A percentile compares a stretch with the other conserved stretches of the same genome.
Evolutionary conservation across 2,797 vertebrate genomes (phyloP).

Genomic region (Petrocephalus schoutedeni): DNA sequence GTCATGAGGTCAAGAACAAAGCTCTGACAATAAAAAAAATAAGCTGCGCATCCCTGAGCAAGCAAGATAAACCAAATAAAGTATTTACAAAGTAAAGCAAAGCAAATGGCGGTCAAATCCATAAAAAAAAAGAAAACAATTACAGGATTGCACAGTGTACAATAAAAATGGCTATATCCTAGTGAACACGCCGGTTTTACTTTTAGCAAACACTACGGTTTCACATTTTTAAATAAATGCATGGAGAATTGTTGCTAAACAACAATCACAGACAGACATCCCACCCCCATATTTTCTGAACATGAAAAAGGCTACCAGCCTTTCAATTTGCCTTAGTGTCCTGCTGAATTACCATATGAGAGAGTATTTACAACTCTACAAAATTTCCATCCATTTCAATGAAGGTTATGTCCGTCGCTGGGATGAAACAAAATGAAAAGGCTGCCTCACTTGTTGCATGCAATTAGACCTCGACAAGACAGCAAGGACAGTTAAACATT

Average conservation of each 20-base stretch:
- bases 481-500: constrained; percentile 74
- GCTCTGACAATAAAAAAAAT: not conserved
- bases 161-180: not conserved
- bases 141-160: not conserved
- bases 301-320: constrained; percentile 29
- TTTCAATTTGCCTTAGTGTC: constrained; percentile 51
- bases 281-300: constrained; percentile 22
- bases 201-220: constrained; percentile 1
- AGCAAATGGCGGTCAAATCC: not conserved
- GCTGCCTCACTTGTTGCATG: constrained; percentile 71
- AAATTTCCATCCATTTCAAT: constrained; percentile 60
- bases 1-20: constrained; percentile 23
- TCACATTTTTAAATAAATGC: constrained; percentile 18
- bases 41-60: not conserved
- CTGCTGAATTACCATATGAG: constrained; percentile 60
- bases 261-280: constrained; percentile 27
- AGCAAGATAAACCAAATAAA: not conserved
- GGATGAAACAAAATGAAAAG: constrained; percentile 53
- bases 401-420: constrained; percentile 63
- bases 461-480: constrained; percentile 74
- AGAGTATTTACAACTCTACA: constrained; percentile 65
- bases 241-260: constrained; percentile 1
- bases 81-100: not conserved
- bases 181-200: not conserved
- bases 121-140: not conserved